Evolutionary conservation across 2,113 vertebrate species (phyloP).

Genomic region (Lepidiolamprologus cunningtoni): DNA sequence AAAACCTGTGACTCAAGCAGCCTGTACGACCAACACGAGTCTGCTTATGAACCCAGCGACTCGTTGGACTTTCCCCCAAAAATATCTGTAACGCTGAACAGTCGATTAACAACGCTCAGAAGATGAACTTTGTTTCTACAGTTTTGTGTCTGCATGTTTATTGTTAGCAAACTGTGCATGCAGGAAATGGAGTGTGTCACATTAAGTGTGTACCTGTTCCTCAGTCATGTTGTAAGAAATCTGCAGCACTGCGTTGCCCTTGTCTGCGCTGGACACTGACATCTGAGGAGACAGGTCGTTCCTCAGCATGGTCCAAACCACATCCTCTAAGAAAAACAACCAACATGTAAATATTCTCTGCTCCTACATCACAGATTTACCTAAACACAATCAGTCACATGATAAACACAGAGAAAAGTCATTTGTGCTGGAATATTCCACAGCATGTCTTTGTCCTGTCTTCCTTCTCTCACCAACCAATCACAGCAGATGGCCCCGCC

Average conservation of each 20-base stretch:
- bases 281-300: conserved; percentile 84
- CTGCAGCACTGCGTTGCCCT: conserved; percentile 73
- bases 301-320: conserved; percentile 86
- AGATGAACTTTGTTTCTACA: neutral
- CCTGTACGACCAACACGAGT: rapidly evolving
- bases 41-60: rapidly evolving
- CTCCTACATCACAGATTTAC: neutral
- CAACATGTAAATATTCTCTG: neutral
- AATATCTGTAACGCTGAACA: neutral
- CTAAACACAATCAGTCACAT: neutral
- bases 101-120: neutral
- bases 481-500: no score
- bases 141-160: neutral
- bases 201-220: conserved; percentile 67
- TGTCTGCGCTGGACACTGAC: conserved; percentile 64
- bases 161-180: neutral
- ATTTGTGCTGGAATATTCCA: neutral
- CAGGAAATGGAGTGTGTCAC: neutral
- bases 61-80: rapidly evolving
- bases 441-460: no score
- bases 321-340: conserved; percentile 74
- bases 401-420: rapidly evolving
- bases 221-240: conserved; percentile 85
- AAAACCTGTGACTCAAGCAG: neutral
- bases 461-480: no score